These are phyloP conservation scores for Apomyelois bistriatella DNA, from an alignment of 2,888 invertebrate genomes.

Conservation along the genomic window DNA sequence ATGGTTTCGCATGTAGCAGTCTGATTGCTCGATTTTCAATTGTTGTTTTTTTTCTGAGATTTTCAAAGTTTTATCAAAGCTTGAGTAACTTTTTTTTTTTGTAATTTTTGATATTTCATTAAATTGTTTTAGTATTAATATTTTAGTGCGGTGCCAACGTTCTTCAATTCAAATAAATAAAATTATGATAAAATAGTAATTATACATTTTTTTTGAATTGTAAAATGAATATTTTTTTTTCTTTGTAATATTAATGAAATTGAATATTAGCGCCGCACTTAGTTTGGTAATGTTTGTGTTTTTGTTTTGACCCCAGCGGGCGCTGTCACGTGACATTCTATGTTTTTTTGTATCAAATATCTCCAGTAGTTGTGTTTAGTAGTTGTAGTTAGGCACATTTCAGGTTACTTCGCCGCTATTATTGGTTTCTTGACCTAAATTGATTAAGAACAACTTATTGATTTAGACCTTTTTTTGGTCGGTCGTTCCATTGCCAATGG, in stretches of 20 bases:
- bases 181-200: no score
- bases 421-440: not conserved
- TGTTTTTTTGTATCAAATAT: not conserved
- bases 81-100: constrained; percentile 10
- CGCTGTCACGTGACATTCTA: not conserved
- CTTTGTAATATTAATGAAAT: not conserved
- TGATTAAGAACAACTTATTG: no score
- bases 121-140: constrained; percentile 16
- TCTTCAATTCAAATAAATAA: not conserved
- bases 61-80: constrained; percentile 3
- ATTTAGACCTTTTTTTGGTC: no score
- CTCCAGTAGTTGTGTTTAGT: not conserved
- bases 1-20: not conserved
- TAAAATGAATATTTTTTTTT: not conserved
- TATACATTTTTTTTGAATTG: not conserved
- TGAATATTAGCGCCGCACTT: not conserved
- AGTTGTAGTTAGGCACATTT: not conserved
- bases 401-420: not conserved
- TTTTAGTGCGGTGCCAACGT: constrained; percentile 14
- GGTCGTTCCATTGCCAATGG: no score
- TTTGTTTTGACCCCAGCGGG: constrained; percentile 4
- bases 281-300: constrained; percentile 11
- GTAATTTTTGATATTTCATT: not conserved
- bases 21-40: not conserved
- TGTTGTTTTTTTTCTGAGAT: not conserved